Evolutionary conservation across 2,888 invertebrate genomes (phyloP), one percentile per base, ranked within the genome.

Genomic region (Noctua comes): DNA sequence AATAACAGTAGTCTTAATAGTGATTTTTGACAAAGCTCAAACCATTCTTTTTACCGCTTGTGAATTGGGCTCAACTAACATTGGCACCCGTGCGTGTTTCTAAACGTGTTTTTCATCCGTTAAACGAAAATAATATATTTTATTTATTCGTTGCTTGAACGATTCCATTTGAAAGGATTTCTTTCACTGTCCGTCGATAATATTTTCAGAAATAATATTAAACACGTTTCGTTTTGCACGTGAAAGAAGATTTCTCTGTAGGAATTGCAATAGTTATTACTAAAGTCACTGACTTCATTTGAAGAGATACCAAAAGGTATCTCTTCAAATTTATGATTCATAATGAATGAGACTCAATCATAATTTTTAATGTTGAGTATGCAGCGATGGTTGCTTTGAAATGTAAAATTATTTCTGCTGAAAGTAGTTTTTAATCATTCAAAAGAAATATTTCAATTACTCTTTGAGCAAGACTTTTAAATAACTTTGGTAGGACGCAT

Each of bases 21-120:
- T 6, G 57, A 54, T n/a, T 54, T 10, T n/a, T n/a, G 57, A n/a
- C 13, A 27, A n/a, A 11, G 13, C 4, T n/a, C n/a, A 11, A 3
- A 24, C 2, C 57, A 13, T 57, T 57, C n/a, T n/a, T n/a, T 27
- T 27, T 31, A 21, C 16, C 40, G 74, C 72, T 80, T 71, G 24
- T 85, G n/a, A 77, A 80, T 87, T 87, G 64, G 72, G 62, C 83
- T 68, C 48, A 68, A 54, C 59, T 11, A 51, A 73, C 27, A 77
- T 82, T 84, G 82, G 87, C 86, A 85, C 72, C 84, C 85, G 88
- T 87, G 88, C 86, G 88, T 89, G 83, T 85, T 86, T 90, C 84
- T 88, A 91, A 91, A 91, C 84, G 84, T 89, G 86, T 89, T 90
- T 91, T 88, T 90, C 89, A 88, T 88, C 86, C 86, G 88, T 90